These are phyloP conservation scores for Drosophila leontia DNA, from an alignment of 1,140 invertebrate species.

Conservation along the genomic window DNA sequence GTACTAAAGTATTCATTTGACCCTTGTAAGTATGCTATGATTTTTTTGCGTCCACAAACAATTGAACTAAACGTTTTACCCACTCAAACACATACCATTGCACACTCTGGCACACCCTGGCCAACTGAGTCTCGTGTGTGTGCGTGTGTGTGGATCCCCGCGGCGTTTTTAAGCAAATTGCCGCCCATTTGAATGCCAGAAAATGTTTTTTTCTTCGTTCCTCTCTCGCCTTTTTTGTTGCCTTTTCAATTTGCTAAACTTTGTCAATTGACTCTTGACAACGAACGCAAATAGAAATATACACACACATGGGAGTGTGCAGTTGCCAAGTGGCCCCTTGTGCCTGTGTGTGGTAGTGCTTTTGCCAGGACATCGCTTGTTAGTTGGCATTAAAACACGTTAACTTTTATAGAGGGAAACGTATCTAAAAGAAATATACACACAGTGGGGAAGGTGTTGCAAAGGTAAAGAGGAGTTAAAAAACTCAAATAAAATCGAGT, in stretches of 20 bases:
- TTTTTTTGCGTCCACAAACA: slow-evolving; percentile 27
- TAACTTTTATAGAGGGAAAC: slow-evolving; percentile 34
- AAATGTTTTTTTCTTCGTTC: slow-evolving; percentile 20
- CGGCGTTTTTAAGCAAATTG: slow-evolving; percentile 74
- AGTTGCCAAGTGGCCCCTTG: slow-evolving; percentile 68
- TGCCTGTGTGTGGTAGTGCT: slow-evolving; percentile 31
- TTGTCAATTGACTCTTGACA: slow-evolving; percentile 82
- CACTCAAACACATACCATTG: slow-evolving; percentile 12
- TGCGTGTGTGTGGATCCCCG: slow-evolving; percentile 36
- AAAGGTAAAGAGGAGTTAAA: neutral
- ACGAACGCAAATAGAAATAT: slow-evolving; percentile 61
- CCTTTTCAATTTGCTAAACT: slow-evolving; percentile 66
- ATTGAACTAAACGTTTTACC: slow-evolving; percentile 48
- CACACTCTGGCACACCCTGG: slow-evolving; percentile 1
- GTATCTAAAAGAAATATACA: slow-evolving; percentile 30
- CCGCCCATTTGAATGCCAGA: slow-evolving; percentile 54
- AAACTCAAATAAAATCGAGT: neutral
- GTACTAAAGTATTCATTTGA: slow-evolving; percentile 1
- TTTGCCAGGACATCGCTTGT: slow-evolving; percentile 56
- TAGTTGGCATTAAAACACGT: slow-evolving; percentile 58
- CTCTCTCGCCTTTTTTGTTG: slow-evolving; percentile 1
- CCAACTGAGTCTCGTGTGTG: slow-evolving; percentile 12
- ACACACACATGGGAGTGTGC: slow-evolving; percentile 29
- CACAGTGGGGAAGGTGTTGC: neutral
- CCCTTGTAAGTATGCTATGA: slow-evolving; percentile 41